A percentile compares a stretch with the other conserved stretches of the same genome.
These are phyloP conservation scores for Tupiocoris notatus DNA, from an alignment of 2,888 invertebrate genomes.

Conservation along the genomic window DNA sequence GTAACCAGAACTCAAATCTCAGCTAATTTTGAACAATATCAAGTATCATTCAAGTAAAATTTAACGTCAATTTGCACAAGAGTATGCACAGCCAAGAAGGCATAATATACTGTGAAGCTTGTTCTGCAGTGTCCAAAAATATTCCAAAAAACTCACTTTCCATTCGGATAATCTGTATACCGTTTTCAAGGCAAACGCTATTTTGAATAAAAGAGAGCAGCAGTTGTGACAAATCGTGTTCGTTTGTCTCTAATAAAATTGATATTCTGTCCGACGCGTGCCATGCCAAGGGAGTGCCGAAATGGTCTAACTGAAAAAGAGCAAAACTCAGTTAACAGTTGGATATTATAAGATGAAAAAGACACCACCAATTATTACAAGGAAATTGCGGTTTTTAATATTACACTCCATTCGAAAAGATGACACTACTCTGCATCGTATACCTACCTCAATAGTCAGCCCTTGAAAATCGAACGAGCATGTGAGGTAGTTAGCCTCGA, in stretches of 20 bases:
- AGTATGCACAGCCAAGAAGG: too few species aligned
- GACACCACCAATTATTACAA: too few species aligned
- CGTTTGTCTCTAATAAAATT: conserved; percentile 72
- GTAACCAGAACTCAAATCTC: too few species aligned
- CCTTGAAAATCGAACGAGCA: conserved; percentile 40
- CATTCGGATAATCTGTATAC: conserved; percentile 70
- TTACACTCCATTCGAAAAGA: too few species aligned
- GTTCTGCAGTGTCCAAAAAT: neutral
- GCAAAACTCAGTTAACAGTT: too few species aligned
- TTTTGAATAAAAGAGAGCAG: conserved; percentile 70
- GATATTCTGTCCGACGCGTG: conserved; percentile 72
- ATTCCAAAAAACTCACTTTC: conserved; percentile 73
- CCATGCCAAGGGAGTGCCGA: conserved; percentile 78
- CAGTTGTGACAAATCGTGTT: conserved; percentile 70
- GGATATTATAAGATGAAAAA: too few species aligned
- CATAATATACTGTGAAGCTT: too few species aligned
- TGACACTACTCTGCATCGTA: too few species aligned
- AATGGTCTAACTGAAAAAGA: conserved; percentile 68
- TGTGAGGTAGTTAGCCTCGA: conserved; percentile 53
- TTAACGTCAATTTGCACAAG: neutral
- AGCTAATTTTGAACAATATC: too few species aligned
- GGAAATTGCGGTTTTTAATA: too few species aligned
- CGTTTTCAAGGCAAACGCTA: conserved; percentile 72
- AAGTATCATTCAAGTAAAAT: too few species aligned
- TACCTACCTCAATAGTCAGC: conserved; percentile 39